Percentiles rank a stretch among this genome's conserved stretches.
Conservation (phyloP, 37 sponge, comb jelly and placozoan genomes). For the Cladorhizidae sp. region DNA sequence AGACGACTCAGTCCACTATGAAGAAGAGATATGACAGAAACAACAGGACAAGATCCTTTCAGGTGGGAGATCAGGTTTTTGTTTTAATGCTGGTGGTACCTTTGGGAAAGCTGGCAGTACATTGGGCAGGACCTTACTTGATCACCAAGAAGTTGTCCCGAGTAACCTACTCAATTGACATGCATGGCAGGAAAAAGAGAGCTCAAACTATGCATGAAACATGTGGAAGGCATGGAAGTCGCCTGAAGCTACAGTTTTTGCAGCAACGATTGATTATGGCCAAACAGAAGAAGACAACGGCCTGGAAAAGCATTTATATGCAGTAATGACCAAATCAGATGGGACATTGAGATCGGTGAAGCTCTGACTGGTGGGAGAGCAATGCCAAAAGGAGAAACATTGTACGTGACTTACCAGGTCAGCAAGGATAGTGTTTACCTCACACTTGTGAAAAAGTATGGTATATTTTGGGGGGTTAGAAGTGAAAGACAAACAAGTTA, state of each 20-base stretch:
- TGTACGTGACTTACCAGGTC: background rate
- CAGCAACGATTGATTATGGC: background rate
- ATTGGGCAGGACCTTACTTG: too few species aligned
- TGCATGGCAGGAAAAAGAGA: background rate
- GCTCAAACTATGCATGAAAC: background rate
- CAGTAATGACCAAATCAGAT: too few species aligned
- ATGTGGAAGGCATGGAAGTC: background rate
- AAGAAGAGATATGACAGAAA: background rate
- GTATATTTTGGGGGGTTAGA: too few species aligned
- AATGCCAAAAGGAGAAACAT: background rate
- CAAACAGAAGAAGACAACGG: background rate
- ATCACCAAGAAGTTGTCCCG: background rate
- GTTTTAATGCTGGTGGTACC: background rate
- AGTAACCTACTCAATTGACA: background rate
- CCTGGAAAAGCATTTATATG: background rate
- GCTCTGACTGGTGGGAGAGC: background rate
- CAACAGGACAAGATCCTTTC: background rate
- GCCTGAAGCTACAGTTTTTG: background rate
- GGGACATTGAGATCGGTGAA: too few species aligned
- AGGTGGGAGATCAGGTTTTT: background rate
- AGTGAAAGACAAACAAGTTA: too few species aligned
- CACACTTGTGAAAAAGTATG: too few species aligned
- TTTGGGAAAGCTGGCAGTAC: too few species aligned
- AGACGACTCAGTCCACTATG: background rate
- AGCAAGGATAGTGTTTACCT: too few species aligned